Base-by-base conservation (phyloP, 2,888 invertebrate species). In the Electrophaes corylata region DNA sequence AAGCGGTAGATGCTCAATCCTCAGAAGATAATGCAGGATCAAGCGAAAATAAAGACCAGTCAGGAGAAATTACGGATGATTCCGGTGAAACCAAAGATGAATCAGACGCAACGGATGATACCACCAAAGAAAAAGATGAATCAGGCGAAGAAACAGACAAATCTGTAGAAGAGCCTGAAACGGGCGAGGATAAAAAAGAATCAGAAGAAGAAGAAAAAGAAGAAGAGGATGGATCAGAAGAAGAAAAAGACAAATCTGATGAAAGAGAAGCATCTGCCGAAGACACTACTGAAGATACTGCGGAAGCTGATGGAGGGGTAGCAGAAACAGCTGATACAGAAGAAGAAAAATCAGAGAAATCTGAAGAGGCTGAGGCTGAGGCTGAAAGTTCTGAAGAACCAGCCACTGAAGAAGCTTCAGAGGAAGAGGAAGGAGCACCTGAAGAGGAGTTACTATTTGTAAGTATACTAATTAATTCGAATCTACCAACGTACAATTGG, bases 381-480 rank as follows among this genome's bases (percentile, higher is more conserved):
- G n/a, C n/a, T 62, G 75, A 71, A 46, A 54, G 59, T 57, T 63
- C 83, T 49, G 77, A 81, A 64, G 83, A 85, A 40, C 67, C 69
- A 48, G 72, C 75, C 29, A 64, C 72, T 12, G 72, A 72, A 51
- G 74, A 70, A 58, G 50, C 58, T 60, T 58, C 60, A 44, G 61
- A 67, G 43, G 68, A 61, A 49, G 57, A 57, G 6, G 64, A 62
- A 56, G 93, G 92, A 60, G 90, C 92, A 14, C 93, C 94, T n/a
- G 94, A 94, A 80, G 94, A 94, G 79, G 95, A 94, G 69, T 82
- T 94, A 67, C 87, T 94, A 65, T 88, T 93, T 84, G 94, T 94
- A 83, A 79, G 84, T 73, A 60, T 11, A 18, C 35, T 41, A 18
- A 1, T 10, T 10, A 10, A 6, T 29, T 10, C 1, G 1, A 10